Base-by-base conservation (phyloP, 2,797 vertebrate genomes). In the Loris lydekkerianus region DNA sequence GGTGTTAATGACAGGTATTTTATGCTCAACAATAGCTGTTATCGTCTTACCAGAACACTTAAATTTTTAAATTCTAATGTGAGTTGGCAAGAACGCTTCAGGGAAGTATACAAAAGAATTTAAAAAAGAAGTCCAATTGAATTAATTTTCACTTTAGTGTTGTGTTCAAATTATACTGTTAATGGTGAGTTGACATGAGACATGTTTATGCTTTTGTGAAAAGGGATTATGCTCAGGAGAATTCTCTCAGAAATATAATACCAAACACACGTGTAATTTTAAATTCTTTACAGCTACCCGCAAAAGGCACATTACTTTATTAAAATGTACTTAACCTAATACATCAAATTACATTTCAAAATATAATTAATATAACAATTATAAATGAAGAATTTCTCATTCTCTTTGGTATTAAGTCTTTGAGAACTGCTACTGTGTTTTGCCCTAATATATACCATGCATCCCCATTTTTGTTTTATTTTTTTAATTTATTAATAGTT, bases 31-130 rank as follows among this genome's bases (percentile, higher is more conserved):
- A 61, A 18, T 96, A 85, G 81, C 93, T 61, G 13, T n/a, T 63
- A 86, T 86, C 88, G 49, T 95, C 53, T 97, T 93, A 84, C 61
- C 83, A 58, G 27, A 94, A 80, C 5, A 53, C 29, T 83, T 90
- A 93, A 93, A 94, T 96, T 70, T 91, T 97, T 85, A 95, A 89
- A 95, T 69, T 46, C 17, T 94, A 93, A 85, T 93, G 63, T 83
- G 34, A 94, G 93, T 91, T 93, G 69, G 37, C 91, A 95, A 84
- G 67, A 94, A 80, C n/a, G 5, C 61, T 70, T 85, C 40, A 85
- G 95, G 84, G 63, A 94, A 80, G 49, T 8, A 61, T 70, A 87
- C 40, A 78, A 90, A 88, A 61, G 82, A 93, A 84, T 91, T 93
- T 14, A 34, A 56, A 77, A 89, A 86, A 77, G 60, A 94, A 93